Base-by-base conservation (phyloP, 2,888 invertebrate species). In the Nymphalis c-album region DNA sequence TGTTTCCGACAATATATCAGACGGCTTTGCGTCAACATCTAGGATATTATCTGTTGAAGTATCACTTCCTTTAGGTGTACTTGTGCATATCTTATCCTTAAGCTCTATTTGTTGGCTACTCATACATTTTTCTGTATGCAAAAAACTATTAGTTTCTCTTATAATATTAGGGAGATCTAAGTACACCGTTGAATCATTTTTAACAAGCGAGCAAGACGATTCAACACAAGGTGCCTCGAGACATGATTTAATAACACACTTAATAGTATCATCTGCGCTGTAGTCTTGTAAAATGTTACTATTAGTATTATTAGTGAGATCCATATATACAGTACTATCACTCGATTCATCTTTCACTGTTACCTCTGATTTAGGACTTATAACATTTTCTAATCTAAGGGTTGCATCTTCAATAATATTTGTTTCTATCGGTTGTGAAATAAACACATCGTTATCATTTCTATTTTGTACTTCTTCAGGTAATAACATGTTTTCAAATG, bases 161-260 rank as follows among this genome's bases (percentile, higher is more conserved):
- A 83, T 79, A 59, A 83, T 78, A 74, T 84, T 86, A 50, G 92
- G 92, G 71, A 90, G 80, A 78, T 92, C 91, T 82, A 92, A 82
- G 74, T 92, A 91, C 58, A 83, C 79, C 0, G 91, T 91, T 45
- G 91, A 91, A 71, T 91, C 90, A 73, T 86, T 83, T 71, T 79
- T 82, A 16, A 79, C 68, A 26, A 85, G 69, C 63, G 76, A 76
- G 62, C 76, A 77, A 69, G 71, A 71, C 63, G 64, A 60, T 22
- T 72, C 71, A 31, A 63, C 59, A 48, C 53, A 45, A 18, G 81
- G 70, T 53, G 71, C 72, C 62, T 83, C 81, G 46, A 84, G 72
- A 66, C 78, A 81, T 10, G 79, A 78, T 60, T 77, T 73, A 50
- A 82, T 78, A n/a, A 80, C 72, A 61, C 80, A 75, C 67, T 78